These are phyloP conservation scores for Garra rufa DNA, from an alignment of 2,113 vertebrate genomes.

Conservation along the genomic window DNA sequence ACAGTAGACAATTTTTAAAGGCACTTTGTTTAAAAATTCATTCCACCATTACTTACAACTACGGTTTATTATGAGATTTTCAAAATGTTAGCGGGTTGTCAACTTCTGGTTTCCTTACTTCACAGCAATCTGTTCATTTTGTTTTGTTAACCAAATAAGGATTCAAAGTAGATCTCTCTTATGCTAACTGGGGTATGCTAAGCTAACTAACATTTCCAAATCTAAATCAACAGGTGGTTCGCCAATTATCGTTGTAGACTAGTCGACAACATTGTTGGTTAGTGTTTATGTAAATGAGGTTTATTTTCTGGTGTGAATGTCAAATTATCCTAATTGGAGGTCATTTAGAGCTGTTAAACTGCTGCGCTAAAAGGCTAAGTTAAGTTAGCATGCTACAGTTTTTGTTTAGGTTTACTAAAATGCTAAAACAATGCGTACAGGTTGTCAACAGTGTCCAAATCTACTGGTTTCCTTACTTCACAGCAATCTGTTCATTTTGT, in stretches of 20 bases:
- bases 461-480: background rate
- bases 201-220: background rate
- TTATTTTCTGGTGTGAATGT: background rate
- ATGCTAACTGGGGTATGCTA: background rate
- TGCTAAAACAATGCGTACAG: background rate
- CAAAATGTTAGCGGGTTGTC: background rate
- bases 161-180: background rate
- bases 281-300: background rate
- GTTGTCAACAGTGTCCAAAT: too few species aligned
- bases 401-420: background rate
- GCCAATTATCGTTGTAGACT: background rate
- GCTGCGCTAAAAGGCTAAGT: too few species aligned
- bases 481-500: background rate
- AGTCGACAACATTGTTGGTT: background rate
- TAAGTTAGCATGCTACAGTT: too few species aligned
- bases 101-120: background rate
- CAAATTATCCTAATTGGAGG: background rate
- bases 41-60: background rate
- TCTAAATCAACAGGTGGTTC: background rate
- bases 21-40: background rate
- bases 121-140: background rate
- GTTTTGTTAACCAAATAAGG: background rate
- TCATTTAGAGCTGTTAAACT: constrained; percentile 15
- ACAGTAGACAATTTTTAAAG: background rate
- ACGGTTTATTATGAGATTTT: background rate